Conservation (phyloP, 2,797 vertebrate species). For the Muscicapa striata region DNA sequence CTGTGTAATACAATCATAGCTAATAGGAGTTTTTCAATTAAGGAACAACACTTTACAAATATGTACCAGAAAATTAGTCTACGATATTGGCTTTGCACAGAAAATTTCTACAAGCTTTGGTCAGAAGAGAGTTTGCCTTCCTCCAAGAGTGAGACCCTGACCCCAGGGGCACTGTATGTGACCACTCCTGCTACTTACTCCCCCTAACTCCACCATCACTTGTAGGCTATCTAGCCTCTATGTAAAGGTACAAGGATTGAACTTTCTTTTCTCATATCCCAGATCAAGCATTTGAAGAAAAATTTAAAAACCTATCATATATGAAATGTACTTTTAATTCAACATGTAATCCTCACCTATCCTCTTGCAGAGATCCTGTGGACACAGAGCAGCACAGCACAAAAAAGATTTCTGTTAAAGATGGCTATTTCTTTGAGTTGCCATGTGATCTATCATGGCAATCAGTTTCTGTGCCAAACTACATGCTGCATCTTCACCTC, state of each 20-base stretch:
- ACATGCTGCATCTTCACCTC: not conserved
- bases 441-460: not conserved
- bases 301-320: too few relatives aligned
- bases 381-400: not conserved
- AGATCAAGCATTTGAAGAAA: not conserved
- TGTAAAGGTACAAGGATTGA: not conserved
- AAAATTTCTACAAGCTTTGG: not conserved
- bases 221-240: not conserved
- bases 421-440: not conserved
- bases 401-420: not conserved
- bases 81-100: not conserved
- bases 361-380: not conserved
- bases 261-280: not conserved
- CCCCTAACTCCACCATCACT: not conserved
- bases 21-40: not conserved
- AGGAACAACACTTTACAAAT: not conserved
- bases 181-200: fast-evolving
- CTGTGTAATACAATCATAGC: not conserved
- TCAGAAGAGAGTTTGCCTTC: not conserved
- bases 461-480: not conserved
- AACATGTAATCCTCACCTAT: not conserved
- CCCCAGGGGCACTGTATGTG: fast-evolving
- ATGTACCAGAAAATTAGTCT: not conserved
- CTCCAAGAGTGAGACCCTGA: not conserved
- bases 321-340: not conserved